Evolutionary conservation across 1,140 invertebrate genomes (phyloP).

Genomic region (Hestina assimilis): DNA sequence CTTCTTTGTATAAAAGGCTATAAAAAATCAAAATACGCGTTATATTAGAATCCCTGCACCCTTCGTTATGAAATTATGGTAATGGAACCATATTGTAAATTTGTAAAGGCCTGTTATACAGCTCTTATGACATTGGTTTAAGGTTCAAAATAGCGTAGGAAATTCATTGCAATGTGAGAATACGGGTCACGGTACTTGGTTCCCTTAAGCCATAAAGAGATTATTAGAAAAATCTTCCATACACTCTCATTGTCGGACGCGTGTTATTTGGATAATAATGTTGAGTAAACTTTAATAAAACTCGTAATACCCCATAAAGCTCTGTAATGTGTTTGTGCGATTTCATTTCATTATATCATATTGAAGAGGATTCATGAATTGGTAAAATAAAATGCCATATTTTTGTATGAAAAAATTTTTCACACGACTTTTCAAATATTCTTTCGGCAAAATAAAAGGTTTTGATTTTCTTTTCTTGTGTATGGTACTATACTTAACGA

Average conservation of each 20-base stretch:
- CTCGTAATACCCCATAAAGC: background rate
- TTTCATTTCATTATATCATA: too few species aligned
- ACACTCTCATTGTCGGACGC: conserved; percentile 47
- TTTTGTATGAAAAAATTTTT: too few species aligned
- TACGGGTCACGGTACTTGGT: conserved; percentile 36
- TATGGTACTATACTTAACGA: too few species aligned
- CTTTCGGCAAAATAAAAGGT: background rate
- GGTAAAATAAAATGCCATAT: too few species aligned
- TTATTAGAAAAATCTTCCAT: conserved; percentile 62
- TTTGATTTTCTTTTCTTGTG: background rate
- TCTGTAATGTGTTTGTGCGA: background rate
- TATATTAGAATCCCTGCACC: conserved; percentile 57
- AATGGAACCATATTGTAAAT: conserved; percentile 39
- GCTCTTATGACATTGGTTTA: conserved; percentile 28
- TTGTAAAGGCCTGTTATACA: background rate
- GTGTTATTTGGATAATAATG: conserved; percentile 42
- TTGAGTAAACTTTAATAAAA: conserved; percentile 55
- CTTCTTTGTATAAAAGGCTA: conserved; percentile 35
- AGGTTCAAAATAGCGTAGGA: conserved; percentile 31
- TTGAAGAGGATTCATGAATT: too few species aligned
- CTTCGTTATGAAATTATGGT: conserved; percentile 70
- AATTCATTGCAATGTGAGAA: conserved; percentile 9
- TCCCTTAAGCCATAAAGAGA: conserved; percentile 56
- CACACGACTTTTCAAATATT: too few species aligned
- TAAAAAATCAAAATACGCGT: conserved; percentile 65